A percentile compares a stretch with the other conserved stretches of the same genome.
Evolutionary conservation across 1,140 invertebrate species (phyloP).

Genomic region (Anadara kagoshimensis): DNA sequence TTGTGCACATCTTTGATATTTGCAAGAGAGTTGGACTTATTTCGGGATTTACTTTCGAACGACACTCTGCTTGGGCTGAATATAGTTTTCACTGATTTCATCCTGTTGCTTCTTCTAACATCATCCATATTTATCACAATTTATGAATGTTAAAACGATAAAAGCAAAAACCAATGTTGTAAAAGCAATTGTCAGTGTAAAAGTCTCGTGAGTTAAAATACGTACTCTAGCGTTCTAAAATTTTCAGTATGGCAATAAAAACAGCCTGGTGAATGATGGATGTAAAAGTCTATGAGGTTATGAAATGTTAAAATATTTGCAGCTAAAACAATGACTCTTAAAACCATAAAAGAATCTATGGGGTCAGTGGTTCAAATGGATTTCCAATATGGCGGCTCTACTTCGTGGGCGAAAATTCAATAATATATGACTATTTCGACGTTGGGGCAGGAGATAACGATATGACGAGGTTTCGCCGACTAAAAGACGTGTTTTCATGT

Average conservation of each 20-base stretch:
- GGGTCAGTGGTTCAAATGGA: background rate
- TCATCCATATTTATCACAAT: slow-evolving; percentile 1
- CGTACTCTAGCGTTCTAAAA: slow-evolving; percentile 3
- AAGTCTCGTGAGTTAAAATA: background rate
- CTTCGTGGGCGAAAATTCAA: slow-evolving; percentile 1
- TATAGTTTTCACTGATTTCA: background rate
- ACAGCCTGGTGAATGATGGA: background rate
- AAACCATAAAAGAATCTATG: slow-evolving; percentile 12
- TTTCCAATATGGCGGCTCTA: slow-evolving; percentile 9
- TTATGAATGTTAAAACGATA: background rate
- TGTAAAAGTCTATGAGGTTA: background rate
- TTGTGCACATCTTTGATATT: slow-evolving; percentile 8
- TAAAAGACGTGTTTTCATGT: slow-evolving; percentile 5
- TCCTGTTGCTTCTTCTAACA: background rate
- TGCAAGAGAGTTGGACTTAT: background rate
- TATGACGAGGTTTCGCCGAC: slow-evolving; percentile 1
- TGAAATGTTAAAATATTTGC: slow-evolving; percentile 10
- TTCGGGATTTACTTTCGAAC: slow-evolving; percentile 1
- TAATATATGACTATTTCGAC: slow-evolving; percentile 3
- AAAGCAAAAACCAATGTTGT: slow-evolving; percentile 4
- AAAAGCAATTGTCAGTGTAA: slow-evolving; percentile 6
- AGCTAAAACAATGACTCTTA: slow-evolving; percentile 6
- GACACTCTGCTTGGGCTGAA: background rate
- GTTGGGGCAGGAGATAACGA: background rate
- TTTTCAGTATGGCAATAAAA: background rate